Conservation (phyloP, 2,888 invertebrate genomes). For the Podabrus alpinus region DNA sequence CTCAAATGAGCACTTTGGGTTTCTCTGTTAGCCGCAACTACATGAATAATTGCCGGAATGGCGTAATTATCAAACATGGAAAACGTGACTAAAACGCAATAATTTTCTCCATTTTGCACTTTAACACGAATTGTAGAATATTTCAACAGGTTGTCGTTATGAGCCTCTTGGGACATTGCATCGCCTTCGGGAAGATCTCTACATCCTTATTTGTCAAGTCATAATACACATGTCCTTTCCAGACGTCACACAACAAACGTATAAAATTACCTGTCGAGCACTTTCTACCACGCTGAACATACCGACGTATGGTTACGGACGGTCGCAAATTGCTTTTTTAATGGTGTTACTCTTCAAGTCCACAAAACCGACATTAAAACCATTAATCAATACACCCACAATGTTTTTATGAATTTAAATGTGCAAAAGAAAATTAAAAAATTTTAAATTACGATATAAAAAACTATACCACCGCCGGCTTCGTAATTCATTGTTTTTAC, state of each 20-base stretch:
- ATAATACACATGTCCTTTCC: constrained; percentile 3
- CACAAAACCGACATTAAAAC: not conserved
- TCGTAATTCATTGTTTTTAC: too few relatives aligned
- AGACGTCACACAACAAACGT: not conserved
- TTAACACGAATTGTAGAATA: constrained; percentile 2
- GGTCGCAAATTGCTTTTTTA: not conserved
- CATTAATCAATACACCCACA: not conserved
- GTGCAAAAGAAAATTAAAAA: not conserved
- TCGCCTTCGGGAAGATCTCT: not conserved
- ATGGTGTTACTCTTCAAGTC: not conserved
- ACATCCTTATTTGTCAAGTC: constrained; percentile 10
- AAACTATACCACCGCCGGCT: too few relatives aligned
- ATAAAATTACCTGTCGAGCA: constrained; percentile 17
- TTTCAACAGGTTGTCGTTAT: constrained; percentile 24
- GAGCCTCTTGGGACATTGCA: not conserved
- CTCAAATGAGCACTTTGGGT: constrained; percentile 8
- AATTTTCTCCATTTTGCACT: not conserved
- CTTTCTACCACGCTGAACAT: not conserved
- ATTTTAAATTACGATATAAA: not conserved
- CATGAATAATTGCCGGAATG: constrained; percentile 12
- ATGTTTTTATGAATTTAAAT: not conserved
- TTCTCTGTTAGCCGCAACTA: not conserved
- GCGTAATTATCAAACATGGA: not conserved
- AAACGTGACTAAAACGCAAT: not conserved
- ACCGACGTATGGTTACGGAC: not conserved